A percentile compares a stretch with the other conserved stretches of the same genome.
Conservation (phyloP, 2,797 vertebrate species). For the Saguinus oedipus region DNA sequence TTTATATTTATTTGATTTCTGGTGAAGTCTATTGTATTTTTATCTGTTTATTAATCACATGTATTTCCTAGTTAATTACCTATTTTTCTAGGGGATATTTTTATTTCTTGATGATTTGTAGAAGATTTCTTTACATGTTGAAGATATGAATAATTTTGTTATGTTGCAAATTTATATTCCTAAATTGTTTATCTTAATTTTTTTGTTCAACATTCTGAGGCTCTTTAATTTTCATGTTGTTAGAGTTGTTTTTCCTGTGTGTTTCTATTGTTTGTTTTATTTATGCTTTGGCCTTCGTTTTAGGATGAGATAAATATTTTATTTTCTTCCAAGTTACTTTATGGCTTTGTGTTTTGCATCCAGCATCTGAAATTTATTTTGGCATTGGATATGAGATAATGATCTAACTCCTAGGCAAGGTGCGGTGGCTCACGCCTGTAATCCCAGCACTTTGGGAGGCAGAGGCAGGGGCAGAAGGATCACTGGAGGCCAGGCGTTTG, state of each 20-base stretch:
- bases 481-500: too few species aligned
- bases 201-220: neutral
- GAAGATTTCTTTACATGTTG: neutral
- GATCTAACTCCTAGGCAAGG: neutral
- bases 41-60: neutral
- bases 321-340: neutral
- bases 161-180: neutral
- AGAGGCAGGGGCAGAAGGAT: too few species aligned
- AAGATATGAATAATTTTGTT: slow-evolving; percentile 8
- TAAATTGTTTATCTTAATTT: neutral
- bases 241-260: neutral
- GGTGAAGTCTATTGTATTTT: neutral
- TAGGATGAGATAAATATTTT: neutral
- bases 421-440: too few species aligned
- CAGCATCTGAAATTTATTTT: neutral
- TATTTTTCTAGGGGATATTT: neutral
- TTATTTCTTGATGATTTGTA: slow-evolving; percentile 12
- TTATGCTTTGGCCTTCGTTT: neutral
- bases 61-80: neutral
- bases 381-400: neutral
- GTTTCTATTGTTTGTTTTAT: neutral
- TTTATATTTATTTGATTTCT: neutral
- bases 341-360: neutral
- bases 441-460: too few species aligned
- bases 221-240: neutral